Conservation (phyloP, 2,797 vertebrate genomes). For the Rhadinocentrus ornatus region DNA sequence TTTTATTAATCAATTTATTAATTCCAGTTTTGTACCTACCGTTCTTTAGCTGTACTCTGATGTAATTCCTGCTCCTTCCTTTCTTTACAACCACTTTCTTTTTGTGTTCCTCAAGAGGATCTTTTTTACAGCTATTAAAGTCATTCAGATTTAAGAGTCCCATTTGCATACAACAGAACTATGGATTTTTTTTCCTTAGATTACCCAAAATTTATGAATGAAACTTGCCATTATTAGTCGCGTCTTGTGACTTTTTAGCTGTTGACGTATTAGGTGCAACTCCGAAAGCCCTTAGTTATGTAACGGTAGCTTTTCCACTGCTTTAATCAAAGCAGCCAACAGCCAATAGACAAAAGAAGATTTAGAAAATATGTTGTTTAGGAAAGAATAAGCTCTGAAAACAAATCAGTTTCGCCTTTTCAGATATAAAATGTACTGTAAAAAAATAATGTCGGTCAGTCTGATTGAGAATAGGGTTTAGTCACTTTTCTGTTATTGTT, state of each 20-base stretch:
- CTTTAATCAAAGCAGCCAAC: conserved; percentile 10
- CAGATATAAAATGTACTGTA: not conserved
- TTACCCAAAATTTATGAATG: conserved; percentile 31
- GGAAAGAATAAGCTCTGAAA: not conserved
- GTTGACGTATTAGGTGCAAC: conserved; percentile 27
- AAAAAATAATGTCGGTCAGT: too few relatives aligned
- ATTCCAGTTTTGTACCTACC: not conserved
- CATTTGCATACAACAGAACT: conserved; percentile 75
- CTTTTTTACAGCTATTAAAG: conserved; percentile 62
- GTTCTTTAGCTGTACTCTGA: not conserved
- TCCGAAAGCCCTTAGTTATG: conserved; percentile 3
- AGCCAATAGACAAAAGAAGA: not conserved
- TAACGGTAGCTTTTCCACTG: not conserved
- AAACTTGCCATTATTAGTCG: conserved; percentile 45
- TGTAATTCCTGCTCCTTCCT: not conserved
- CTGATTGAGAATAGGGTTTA: not conserved
- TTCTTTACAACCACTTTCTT: not conserved
- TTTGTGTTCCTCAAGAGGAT: conserved; percentile 41
- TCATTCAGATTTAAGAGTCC: conserved; percentile 71
- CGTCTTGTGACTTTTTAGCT: conserved; percentile 36
- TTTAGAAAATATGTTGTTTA: not conserved
- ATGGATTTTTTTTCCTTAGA: not conserved
- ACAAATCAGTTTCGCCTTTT: not conserved
- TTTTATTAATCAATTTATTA: not conserved
- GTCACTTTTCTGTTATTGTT: not conserved